Percentiles rank a stretch among this genome's conserved stretches.
Conservation (phyloP, 2,797 vertebrate genomes). For the Botia almorhae region DNA sequence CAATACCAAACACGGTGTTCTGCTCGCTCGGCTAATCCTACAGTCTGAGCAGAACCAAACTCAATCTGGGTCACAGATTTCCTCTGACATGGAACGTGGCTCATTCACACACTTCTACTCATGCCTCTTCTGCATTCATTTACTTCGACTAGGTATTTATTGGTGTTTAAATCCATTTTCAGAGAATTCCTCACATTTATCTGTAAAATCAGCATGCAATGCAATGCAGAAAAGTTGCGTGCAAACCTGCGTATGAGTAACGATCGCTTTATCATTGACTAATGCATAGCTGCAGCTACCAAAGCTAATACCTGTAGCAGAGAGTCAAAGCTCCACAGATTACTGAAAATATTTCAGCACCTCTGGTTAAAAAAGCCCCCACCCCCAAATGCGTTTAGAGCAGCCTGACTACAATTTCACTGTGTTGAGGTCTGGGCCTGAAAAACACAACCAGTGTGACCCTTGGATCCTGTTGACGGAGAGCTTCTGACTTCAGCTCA, state of each 20-base stretch:
- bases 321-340: slow-evolving; percentile 23
- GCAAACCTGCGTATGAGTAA: not conserved
- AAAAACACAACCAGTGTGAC: slow-evolving; percentile 38
- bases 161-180: not conserved
- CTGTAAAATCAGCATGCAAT: not conserved
- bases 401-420: slow-evolving; percentile 13
- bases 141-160: not conserved
- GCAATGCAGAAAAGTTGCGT: not conserved
- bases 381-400: slow-evolving; percentile 1
- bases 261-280: not conserved
- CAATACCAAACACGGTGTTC: not conserved
- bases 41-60: too few relatives aligned
- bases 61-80: too few relatives aligned
- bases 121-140: not conserved
- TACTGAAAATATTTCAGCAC: slow-evolving; percentile 32
- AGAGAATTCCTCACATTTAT: not conserved
- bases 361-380: not conserved
- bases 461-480: slow-evolving; percentile 50
- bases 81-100: too few relatives aligned
- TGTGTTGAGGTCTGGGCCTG: slow-evolving; percentile 30
- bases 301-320: slow-evolving; percentile 51
- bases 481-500: slow-evolving; percentile 31
- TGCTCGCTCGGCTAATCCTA: not conserved
- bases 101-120: too few relatives aligned
- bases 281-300: not conserved